Percentiles rank a stretch among this genome's conserved stretches.
These are phyloP conservation scores for Thalassophryne amazonica DNA, from an alignment of 2,797 vertebrate species.

Conservation along the genomic window DNA sequence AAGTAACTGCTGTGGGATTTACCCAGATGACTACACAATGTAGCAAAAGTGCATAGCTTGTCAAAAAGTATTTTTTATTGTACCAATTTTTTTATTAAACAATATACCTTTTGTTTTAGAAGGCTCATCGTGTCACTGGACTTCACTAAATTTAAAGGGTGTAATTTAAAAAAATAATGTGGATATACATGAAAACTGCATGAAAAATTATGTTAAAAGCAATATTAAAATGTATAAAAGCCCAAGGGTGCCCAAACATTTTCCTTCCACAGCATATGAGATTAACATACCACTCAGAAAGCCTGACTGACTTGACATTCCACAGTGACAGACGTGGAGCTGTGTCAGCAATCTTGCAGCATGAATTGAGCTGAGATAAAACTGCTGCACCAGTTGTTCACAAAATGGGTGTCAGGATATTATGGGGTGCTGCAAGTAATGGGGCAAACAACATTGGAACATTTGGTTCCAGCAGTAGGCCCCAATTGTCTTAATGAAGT, in stretches of 20 bases:
- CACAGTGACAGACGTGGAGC: neutral
- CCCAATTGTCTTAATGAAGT: too few relatives aligned
- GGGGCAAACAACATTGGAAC: too few relatives aligned
- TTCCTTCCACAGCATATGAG: neutral
- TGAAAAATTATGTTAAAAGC: too few relatives aligned
- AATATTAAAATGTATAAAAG: too few relatives aligned
- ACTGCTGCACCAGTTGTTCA: neutral
- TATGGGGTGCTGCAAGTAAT: too few relatives aligned
- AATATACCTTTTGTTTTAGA: slow-evolving; percentile 12
- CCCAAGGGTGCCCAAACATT: too few relatives aligned
- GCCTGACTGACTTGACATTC: neutral
- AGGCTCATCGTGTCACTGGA: too few relatives aligned
- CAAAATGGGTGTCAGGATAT: too few relatives aligned
- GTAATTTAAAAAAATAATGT: too few relatives aligned
- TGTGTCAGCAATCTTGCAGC: neutral
- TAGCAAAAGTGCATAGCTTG: neutral
- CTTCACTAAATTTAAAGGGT: too few relatives aligned
- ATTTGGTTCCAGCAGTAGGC: too few relatives aligned
- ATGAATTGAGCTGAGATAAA: neutral
- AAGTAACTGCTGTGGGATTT: slow-evolving; percentile 26
- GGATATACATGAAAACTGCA: too few relatives aligned
- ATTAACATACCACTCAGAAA: neutral
- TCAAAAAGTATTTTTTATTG: slow-evolving; percentile 2
- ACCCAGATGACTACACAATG: neutral
- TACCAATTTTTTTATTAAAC: slow-evolving; percentile 22